Base-by-base conservation (phyloP, 1,140 invertebrate genomes). In the Ips nitidus region DNA sequence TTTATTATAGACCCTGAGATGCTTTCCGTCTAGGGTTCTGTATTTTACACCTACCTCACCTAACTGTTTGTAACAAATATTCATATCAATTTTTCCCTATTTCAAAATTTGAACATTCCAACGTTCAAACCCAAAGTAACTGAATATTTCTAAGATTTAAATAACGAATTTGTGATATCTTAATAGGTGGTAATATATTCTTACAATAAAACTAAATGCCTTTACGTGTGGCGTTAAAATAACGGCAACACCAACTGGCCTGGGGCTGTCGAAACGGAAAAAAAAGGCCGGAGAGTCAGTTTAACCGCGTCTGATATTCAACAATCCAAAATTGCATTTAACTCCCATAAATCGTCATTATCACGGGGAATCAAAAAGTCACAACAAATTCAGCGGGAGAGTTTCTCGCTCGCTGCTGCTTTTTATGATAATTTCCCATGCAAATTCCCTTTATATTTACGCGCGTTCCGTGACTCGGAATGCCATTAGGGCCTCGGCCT, bases 391-490 rank as follows among this genome's bases (percentile, higher is more conserved):
- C 57, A 65, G 52, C 53, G 41, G 52, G 53, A 57, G 56, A 6
- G 42, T 53, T 61, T 55, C 41, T 55, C 61, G 57, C 57, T 61
- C 52, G 55, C 40, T 62, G 66, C 57, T 45, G 59, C 59, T 69
- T 69, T 69, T 69, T 69, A 69, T 61, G 66, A 69, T 69, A 69
- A 69, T 69, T 69, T 69, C 59, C 66, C 66, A 69, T 69, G 66
- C 66, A 69, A 69, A 69, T 69, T 57, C 58, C 59, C 52, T 69
- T 69, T 69, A 69, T 69, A 69, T 69, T 69, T 69, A 69, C 66
- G 66, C 66, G 66, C 57, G 66, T 69, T 69, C 66, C 66, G 66
- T 69, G 66, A 69, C 66, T 69, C 52, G 57, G 57, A 61, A 61
- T 60, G 66, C 66, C 57, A 69, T 69, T 69, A 69, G 66, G 58